Conservation (phyloP, 2,888 invertebrate species). For the Antitype chi region DNA sequence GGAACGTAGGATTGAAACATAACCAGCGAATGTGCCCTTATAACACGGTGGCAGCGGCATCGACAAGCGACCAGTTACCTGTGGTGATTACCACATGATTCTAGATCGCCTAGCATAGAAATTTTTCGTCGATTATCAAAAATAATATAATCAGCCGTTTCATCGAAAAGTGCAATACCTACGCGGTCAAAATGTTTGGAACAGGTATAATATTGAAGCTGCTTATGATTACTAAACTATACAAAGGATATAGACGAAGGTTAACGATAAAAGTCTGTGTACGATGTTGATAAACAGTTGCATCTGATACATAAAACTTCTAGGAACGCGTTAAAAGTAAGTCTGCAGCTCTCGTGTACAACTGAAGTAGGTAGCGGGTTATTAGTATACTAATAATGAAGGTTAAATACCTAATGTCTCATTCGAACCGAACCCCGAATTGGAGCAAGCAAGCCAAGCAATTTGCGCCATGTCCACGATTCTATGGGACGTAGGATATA, state of each 20-base stretch:
- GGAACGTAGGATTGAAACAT: neutral
- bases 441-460: no score
- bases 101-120: no score
- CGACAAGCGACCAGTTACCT: no score
- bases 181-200: no score
- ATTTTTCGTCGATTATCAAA: no score
- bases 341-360: neutral
- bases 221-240: neutral
- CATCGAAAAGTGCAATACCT: no score
- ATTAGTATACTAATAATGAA: no score
- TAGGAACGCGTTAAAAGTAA: slow-evolving; percentile 28
- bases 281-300: slow-evolving; percentile 42
- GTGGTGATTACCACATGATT: no score
- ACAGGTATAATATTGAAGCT: neutral
- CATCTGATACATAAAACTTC: slow-evolving; percentile 33
- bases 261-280: slow-evolving; percentile 16
- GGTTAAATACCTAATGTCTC: neutral
- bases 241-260: neutral
- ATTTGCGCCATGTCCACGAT: neutral
- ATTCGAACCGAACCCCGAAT: neutral
- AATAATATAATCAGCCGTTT: no score
- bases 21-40: neutral
- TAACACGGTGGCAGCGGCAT: neutral
- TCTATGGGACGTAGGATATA: neutral
- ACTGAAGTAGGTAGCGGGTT: neutral